phyloP scores from a whole-genome alignment of 2,888 invertebrate genomes.

The Pammene aurita region DNA sequence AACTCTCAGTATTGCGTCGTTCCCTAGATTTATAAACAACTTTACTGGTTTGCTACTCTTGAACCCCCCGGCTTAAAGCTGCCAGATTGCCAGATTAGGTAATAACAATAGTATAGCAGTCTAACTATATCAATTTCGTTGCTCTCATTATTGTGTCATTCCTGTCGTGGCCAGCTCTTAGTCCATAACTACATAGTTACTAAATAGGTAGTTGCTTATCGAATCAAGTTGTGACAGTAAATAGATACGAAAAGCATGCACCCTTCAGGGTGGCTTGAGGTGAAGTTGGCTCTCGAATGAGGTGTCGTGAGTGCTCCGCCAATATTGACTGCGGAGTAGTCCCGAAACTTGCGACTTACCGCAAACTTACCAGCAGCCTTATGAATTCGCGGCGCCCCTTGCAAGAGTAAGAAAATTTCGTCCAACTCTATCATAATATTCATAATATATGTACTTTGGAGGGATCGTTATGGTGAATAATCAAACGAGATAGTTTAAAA shows the following conservation, averaged over 20 bases:
- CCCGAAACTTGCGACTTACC: conserved; percentile 55
- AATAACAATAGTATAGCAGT: too few relatives aligned
- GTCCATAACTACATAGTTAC: too few relatives aligned
- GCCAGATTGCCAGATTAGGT: too few relatives aligned
- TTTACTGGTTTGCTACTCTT: too few relatives aligned
- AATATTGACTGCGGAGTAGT: conserved; percentile 64
- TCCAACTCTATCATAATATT: neutral
- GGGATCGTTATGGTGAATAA: neutral
- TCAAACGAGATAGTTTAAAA: too few relatives aligned
- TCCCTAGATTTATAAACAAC: too few relatives aligned
- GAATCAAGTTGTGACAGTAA: conserved; percentile 39
- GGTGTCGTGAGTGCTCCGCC: conserved; percentile 59
- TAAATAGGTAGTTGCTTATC: neutral
- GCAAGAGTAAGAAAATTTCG: neutral
- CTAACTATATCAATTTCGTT: too few relatives aligned
- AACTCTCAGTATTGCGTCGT: too few relatives aligned
- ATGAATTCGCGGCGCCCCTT: conserved; percentile 49
- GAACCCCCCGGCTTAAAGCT: too few relatives aligned
- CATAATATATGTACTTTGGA: neutral
- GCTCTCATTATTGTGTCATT: too few relatives aligned
- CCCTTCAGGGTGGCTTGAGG: conserved; percentile 61
- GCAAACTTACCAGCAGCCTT: conserved; percentile 46
- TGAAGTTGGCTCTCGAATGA: conserved; percentile 55
- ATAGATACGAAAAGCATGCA: conserved; percentile 61
- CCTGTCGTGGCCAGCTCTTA: too few relatives aligned